Conservation (phyloP, 2,113 vertebrate species). For the Megaceryle torquata region DNA sequence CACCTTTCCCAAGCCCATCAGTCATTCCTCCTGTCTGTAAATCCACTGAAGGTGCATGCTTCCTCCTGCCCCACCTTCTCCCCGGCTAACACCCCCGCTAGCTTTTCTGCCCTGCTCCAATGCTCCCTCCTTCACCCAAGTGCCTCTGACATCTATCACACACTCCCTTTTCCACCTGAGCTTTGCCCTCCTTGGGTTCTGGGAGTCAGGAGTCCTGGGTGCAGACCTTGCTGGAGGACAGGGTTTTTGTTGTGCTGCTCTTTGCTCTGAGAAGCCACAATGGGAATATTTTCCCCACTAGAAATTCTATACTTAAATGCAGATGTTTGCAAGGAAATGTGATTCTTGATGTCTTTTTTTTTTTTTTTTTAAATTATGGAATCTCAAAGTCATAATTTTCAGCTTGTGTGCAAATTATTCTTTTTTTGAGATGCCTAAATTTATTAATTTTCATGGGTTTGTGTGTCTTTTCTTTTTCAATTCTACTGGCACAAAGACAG, state of each 20-base stretch:
- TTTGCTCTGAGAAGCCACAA: background rate
- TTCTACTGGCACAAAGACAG: background rate
- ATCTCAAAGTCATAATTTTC: background rate
- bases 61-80: background rate
- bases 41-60: background rate
- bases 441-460: background rate
- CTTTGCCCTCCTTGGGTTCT: background rate
- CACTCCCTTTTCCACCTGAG: background rate
- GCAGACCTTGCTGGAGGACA: background rate
- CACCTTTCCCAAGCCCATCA: background rate
- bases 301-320: background rate
- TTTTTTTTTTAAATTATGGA: background rate
- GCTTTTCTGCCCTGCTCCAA: background rate
- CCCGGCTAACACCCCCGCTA: accelerated
- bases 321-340: background rate
- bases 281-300: background rate
- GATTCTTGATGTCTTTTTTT: background rate
- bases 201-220: background rate
- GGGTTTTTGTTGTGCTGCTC: background rate
- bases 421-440: background rate
- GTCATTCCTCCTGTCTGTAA: background rate
- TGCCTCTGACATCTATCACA: background rate
- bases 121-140: background rate
- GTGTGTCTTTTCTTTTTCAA: background rate
- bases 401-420: background rate